Evolutionary conservation across 2,113 vertebrate species (phyloP), one percentile per base, ranked within the genome.

Genomic region (Toxotes chatareus): DNA sequence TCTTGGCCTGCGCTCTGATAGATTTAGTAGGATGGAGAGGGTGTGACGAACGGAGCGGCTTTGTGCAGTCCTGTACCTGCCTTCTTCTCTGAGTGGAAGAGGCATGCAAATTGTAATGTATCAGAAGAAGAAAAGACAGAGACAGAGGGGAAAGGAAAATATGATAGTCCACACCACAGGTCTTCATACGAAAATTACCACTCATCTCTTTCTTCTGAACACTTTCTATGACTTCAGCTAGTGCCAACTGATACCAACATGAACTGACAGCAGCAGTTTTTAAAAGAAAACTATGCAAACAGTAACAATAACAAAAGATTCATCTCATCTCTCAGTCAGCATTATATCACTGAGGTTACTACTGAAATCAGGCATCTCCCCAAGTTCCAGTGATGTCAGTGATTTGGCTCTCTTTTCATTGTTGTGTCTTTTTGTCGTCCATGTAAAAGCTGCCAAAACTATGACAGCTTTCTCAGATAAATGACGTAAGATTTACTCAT

Each of bases 21-120:
- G 82, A 59, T 85, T 77, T 57, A 83, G 47, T 47, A 67, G 64
- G 80, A 82, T 49, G 46, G 53, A 56, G 79, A 75, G 53, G 47
- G 70, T 63, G 63, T 63, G 63, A 72, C 19, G 32, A 71, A 67
- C 23, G 11, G n/a, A 69, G 57, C 64, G 66, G 60, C 63, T 65
- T 67, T 36, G 79, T 61, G 68, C 64, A 36, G 9, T 14, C 12
- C 19, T 7, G 46, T 67, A 87, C 69, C 65, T 80, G 75, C 21
- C 27, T 14, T 23, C 32, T 38, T 55, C 34, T 49, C 44, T 19
- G 23, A 23, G 62, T 85, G 65, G 76, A 74, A 80, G 74, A 73
- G 14, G 31, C 80, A 31, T 57, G 59, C 65, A 73, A 78, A 31
- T 2, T n/a, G 47, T 46, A 27, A 27, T 27, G 38, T 27, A 23